phyloP scores from a whole-genome alignment of 2,888 invertebrate species.

The Chloroclysta siterata region DNA sequence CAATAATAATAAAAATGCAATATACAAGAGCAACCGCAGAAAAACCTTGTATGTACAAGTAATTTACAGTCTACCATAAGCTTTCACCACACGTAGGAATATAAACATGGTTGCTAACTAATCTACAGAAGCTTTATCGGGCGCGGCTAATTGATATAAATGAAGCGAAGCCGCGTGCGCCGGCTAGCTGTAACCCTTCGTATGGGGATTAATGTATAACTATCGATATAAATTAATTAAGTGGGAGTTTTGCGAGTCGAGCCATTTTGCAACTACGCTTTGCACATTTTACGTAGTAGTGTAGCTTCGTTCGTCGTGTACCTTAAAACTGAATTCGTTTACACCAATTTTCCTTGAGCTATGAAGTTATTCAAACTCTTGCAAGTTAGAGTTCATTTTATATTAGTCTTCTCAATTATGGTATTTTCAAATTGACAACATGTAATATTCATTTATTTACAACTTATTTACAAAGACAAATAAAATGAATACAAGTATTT shows the following conservation, averaged over 20 bases:
- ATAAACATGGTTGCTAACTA: neutral
- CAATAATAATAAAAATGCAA: no score
- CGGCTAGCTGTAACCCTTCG: conserved; percentile 1
- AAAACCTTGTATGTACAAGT: neutral
- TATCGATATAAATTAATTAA: conserved; percentile 14
- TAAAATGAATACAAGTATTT: no score
- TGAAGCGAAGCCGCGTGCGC: conserved; percentile 19
- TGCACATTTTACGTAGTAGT: neutral
- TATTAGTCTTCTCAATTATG: no score
- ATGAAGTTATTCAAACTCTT: no score
- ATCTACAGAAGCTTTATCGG: conserved; percentile 13
- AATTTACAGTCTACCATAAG: neutral
- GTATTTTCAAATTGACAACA: no score
- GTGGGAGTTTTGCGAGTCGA: neutral
- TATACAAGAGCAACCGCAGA: no score
- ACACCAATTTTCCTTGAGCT: no score
- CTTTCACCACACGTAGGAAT: neutral
- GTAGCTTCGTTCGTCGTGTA: no score
- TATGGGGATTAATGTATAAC: conserved; percentile 9
- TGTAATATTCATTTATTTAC: no score
- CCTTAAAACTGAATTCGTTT: no score
- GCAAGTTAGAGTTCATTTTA: no score
- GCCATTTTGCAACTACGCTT: neutral
- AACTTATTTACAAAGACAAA: no score
- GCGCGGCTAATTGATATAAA: conserved; percentile 26